These are phyloP conservation scores for Cacatua alba DNA, from an alignment of 2,113 vertebrate species.

Conservation along the genomic window DNA sequence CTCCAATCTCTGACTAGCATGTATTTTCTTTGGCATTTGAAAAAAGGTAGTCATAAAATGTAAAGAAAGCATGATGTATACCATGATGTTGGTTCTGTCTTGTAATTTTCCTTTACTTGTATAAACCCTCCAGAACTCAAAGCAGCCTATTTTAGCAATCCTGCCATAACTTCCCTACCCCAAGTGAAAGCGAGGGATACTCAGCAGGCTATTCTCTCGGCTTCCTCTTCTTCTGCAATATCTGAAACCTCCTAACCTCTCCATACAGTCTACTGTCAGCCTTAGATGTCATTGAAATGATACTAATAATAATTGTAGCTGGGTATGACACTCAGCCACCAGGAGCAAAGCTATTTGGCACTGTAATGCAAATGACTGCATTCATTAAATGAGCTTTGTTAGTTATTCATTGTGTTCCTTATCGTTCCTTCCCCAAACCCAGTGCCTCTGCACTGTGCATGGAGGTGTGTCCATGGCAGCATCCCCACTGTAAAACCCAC, in stretches of 20 bases:
- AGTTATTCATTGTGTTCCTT: conserved; percentile 83
- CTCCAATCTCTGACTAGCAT: background rate
- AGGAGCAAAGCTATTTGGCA: conserved; percentile 76
- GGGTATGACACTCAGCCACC: conserved; percentile 17
- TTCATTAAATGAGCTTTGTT: conserved; percentile 81
- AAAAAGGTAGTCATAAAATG: background rate
- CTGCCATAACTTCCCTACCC: background rate
- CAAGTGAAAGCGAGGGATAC: background rate
- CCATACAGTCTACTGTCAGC: background rate
- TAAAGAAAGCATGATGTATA: background rate
- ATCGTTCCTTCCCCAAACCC: conserved; percentile 75
- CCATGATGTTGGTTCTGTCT: rapidly evolving
- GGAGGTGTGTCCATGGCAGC: conserved; percentile 73
- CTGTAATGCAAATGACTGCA: conserved; percentile 78
- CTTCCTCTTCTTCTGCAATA: background rate
- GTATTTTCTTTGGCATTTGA: background rate
- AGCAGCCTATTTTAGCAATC: background rate
- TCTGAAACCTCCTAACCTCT: background rate
- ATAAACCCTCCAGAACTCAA: background rate
- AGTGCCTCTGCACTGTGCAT: background rate
- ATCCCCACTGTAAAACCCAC: conserved; percentile 76
- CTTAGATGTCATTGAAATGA: conserved; percentile 51
- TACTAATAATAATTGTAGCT: conserved; percentile 54
- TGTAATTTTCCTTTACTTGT: background rate
- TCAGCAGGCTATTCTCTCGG: background rate